Evolutionary conservation across 2,113 vertebrate species (phyloP).

Genomic region (Meleagris gallopavo): DNA sequence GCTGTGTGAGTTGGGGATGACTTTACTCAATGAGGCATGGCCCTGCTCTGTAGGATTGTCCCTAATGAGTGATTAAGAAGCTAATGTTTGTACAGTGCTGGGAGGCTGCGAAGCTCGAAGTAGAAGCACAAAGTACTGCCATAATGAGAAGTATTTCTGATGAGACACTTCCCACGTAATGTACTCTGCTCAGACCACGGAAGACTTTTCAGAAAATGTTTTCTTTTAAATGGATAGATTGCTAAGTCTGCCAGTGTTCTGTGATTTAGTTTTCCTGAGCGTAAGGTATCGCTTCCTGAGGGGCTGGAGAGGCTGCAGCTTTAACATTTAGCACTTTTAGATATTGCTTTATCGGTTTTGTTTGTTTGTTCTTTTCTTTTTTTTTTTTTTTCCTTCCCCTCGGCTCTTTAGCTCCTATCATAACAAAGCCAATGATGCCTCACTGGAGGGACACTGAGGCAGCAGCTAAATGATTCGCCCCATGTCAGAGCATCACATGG

Average conservation of each 20-base stretch:
- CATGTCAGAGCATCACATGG: rapidly evolving
- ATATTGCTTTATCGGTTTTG: background rate
- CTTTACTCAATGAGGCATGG: slow-evolving; percentile 71
- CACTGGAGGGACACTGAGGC: background rate
- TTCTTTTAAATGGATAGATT: background rate
- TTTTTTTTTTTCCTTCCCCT: background rate
- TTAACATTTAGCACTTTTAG: background rate
- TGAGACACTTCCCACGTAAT: background rate
- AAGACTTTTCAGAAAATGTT: background rate
- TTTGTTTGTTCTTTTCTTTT: background rate
- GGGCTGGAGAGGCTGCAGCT: rapidly evolving
- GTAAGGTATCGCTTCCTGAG: background rate
- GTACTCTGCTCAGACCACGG: background rate
- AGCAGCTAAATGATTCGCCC: rapidly evolving
- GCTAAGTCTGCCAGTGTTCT: background rate
- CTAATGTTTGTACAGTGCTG: slow-evolving; percentile 61
- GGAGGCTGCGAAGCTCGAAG: slow-evolving; percentile 30
- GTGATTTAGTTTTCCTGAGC: background rate
- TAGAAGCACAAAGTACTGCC: slow-evolving; percentile 37
- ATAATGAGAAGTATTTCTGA: slow-evolving; percentile 13
- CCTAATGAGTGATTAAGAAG: slow-evolving; percentile 61
- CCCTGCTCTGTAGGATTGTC: slow-evolving; percentile 32
- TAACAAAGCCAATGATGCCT: background rate
- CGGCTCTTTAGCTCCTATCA: rapidly evolving
- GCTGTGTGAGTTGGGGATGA: slow-evolving; percentile 35